phyloP scores from a whole-genome alignment of 1,140 invertebrate genomes.

The Dysdera silvatica region DNA sequence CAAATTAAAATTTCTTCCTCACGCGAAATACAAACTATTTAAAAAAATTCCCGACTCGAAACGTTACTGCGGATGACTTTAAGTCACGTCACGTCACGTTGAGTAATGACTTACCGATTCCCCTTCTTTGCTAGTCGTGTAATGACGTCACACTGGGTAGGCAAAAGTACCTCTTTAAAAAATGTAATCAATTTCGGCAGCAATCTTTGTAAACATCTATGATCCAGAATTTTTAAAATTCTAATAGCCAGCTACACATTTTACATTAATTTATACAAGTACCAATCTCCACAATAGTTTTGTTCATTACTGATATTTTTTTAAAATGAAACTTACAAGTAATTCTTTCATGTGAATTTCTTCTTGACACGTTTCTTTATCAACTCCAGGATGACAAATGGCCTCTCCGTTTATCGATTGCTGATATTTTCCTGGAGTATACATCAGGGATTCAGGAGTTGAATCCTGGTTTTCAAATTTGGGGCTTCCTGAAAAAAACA shows the following conservation, averaged over 20 bases:
- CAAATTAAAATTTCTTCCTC: no score
- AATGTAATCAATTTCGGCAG: not conserved
- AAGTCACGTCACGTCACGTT: no score
- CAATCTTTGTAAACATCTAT: not conserved
- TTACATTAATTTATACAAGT: no score
- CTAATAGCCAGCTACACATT: no score
- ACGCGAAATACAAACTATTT: no score
- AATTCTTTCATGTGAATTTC: slow-evolving; percentile 29
- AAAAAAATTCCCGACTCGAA: no score
- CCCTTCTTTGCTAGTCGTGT: no score
- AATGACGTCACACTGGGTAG: not conserved
- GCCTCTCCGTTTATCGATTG: slow-evolving; percentile 30
- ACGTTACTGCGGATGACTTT: no score
- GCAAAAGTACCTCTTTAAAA: not conserved
- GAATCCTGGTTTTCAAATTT: slow-evolving; percentile 7
- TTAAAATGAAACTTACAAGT: not conserved
- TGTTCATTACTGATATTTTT: not conserved
- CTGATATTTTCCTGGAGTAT: slow-evolving; percentile 30
- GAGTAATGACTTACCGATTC: no score
- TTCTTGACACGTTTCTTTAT: slow-evolving; percentile 26
- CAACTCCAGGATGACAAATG: slow-evolving; percentile 18
- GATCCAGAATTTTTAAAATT: not conserved
- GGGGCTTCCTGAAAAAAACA: not conserved
- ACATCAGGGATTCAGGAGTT: slow-evolving; percentile 25
- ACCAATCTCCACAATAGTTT: not conserved